Base-by-base conservation (phyloP, 2,113 vertebrate species). In the Larimichthys polyactis region DNA sequence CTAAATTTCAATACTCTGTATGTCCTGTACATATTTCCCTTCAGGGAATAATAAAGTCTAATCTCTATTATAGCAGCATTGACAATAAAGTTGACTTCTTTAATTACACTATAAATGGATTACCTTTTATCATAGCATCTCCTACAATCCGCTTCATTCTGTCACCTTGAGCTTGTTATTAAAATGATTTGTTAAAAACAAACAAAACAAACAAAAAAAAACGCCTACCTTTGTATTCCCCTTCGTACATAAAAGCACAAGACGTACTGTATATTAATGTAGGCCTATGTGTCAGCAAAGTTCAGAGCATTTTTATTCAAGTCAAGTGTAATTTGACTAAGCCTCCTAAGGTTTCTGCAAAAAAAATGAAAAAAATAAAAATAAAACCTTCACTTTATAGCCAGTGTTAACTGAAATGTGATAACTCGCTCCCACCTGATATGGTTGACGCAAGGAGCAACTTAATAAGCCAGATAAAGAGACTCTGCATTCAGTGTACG, bases 281-380 rank as follows among this genome's bases (percentile, higher is more conserved):
- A 27, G 27, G 27, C 27, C 27, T 27, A 14, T 46, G 3, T 20
- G 11, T 73, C 54, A 73, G 48, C 68, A 63, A 49, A 43, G 22
- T 52, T 55, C 22, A 15, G 8, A 14, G 59, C 36, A 22, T 71
- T 73, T 40, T 51, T 44, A 68, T 81, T 69, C 48, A 72, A 14
- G 5, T 66, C 5, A 22, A 36, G 5, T 62, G 73, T 58, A 68
- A 86, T 69, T 32, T 81, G 83, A 80, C 9, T n/a, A 43, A 15
- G 6, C 6, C 40, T 72, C 22, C 16, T 72, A 1, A 57, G 10
- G 17, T 78, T 73, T 64, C 78, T 4, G 0, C 11, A 32, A 40
- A 65, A 48, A 52, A 24, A 3, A 49, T 27, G 32, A 9, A 49
- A 44, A n/a, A 3, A 48, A 43, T 14, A 46, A 64, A 52, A 40